Evolutionary conservation across 2,113 vertebrate genomes (phyloP), one percentile per base, ranked within the genome.

Genomic region (Nothocercus julius): DNA sequence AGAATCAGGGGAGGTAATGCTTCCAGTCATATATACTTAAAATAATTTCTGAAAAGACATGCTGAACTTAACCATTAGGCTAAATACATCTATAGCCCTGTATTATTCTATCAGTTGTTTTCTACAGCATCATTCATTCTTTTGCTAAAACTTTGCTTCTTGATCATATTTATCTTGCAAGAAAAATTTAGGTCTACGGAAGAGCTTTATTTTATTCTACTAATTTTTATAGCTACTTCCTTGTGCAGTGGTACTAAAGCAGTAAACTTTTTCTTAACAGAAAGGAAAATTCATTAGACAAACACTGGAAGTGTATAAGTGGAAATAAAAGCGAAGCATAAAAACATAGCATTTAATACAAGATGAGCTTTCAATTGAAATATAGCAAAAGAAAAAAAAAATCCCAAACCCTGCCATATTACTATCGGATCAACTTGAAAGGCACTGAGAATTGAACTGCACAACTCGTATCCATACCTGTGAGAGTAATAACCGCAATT

Each of bases 401-500:
- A 27, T 81, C 69, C 44, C 74, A 93, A 53, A 72, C 8, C 21
- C 36, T 92, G 69, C 70, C 79, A 78, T 58, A 82, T 64, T 73
- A 68, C 45, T 49, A 88, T 88, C 61, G 87, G 49, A 92, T 42
- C 67, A 63, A 66, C 42, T 34, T 61, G 77, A 92, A 94, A 96
- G 91, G 93, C 96, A 97, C 94, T 90, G 82, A 84, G 68, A 80
- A 81, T 24, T 81, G 63, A 92, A 91, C 81, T 56, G 81, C 66
- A 86, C 66, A 87, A 92, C 59, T 91, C 70, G 38, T 56, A 93
- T 82, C 90, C 81, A 62, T 40, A 79, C 51, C 83, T 81, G 47
- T 64, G 64, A 95, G 63, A 90, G 8, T 3, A 88, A 77, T 22
- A 58, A 72, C 28, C 62, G 56, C 54, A 78, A 78, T 2, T 9